phyloP scores from a whole-genome alignment of 2,113 vertebrate species.

The Hirundichthys speculiger region DNA sequence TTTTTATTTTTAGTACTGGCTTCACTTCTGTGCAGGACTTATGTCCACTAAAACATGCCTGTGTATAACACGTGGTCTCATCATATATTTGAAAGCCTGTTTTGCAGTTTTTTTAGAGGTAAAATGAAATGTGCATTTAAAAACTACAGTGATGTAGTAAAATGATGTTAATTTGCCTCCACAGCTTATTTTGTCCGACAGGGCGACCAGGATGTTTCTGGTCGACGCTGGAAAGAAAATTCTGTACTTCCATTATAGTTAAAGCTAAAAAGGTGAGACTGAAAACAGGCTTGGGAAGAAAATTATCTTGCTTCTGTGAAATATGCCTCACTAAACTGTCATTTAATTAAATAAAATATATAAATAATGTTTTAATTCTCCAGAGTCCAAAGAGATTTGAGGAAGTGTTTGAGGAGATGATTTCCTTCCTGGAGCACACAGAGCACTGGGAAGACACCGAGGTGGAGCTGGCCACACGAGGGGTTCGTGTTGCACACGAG shows the following conservation, averaged over 20 bases:
- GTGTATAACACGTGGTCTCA: no score
- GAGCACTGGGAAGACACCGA: slow-evolving; percentile 94
- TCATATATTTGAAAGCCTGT: no score
- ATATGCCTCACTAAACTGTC: background rate
- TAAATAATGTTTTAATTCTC: slow-evolving; percentile 2
- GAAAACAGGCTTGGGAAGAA: rapidly evolving
- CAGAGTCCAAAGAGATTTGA: slow-evolving; percentile 97
- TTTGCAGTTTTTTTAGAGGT: no score
- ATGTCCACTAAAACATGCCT: no score
- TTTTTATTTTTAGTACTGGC: no score
- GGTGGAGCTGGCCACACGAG: slow-evolving; percentile 90
- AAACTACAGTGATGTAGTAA: background rate
- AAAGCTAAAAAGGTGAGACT: slow-evolving; percentile 90
- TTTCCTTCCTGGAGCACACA: slow-evolving; percentile 89
- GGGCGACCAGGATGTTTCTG: slow-evolving; percentile 88
- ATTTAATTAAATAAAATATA: no score
- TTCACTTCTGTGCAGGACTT: no score
- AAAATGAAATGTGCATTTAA: no score
- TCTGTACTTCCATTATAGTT: slow-evolving; percentile 90
- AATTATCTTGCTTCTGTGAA: no score
- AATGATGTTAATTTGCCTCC: slow-evolving; percentile 38
- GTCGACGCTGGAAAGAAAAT: slow-evolving; percentile 93
- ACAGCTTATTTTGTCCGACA: slow-evolving; percentile 91
- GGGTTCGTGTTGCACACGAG: slow-evolving; percentile 76
- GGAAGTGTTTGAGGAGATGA: slow-evolving; percentile 96